Conservation (phyloP, 2,888 invertebrate species). For the Alcis repandata region DNA sequence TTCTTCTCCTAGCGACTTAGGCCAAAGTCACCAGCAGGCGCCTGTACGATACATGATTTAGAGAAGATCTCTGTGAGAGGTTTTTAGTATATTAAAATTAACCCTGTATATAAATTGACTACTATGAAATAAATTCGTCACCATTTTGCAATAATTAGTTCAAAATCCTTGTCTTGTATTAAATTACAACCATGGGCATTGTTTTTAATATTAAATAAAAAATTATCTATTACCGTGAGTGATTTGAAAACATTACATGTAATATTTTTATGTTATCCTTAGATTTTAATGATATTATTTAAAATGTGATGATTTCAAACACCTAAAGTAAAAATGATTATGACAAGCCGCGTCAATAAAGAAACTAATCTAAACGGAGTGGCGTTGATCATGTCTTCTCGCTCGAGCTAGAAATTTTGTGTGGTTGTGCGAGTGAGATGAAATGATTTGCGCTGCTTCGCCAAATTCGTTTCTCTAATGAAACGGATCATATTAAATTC, state of each 20-base stretch:
- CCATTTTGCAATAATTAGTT: conserved; percentile 8
- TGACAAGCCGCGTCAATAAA: conserved; percentile 10
- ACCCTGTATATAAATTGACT: neutral
- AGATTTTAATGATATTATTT: conserved; percentile 34
- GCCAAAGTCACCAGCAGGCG: too few relatives aligned
- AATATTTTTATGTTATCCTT: conserved; percentile 3
- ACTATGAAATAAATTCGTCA: conserved; percentile 5
- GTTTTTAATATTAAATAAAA: conserved; percentile 38
- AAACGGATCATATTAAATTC: conserved; percentile 39
- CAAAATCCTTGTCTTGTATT: neutral
- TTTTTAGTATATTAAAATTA: too few relatives aligned
- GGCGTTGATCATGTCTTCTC: too few relatives aligned
- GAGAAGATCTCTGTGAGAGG: too few relatives aligned
- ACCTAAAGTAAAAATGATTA: conserved; percentile 35
- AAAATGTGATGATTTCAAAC: conserved; percentile 46
- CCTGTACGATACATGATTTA: too few relatives aligned
- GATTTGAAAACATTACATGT: conserved; percentile 37
- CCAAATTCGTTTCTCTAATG: too few relatives aligned
- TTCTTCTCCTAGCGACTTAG: too few relatives aligned
- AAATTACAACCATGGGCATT: conserved; percentile 54
- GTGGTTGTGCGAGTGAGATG: too few relatives aligned
- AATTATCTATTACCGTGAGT: conserved; percentile 3
- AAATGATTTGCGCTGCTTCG: too few relatives aligned
- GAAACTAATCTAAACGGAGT: too few relatives aligned
- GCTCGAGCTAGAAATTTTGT: too few relatives aligned